Conservation (phyloP, 2,888 invertebrate genomes). For the Cheilosia scutellata region DNA sequence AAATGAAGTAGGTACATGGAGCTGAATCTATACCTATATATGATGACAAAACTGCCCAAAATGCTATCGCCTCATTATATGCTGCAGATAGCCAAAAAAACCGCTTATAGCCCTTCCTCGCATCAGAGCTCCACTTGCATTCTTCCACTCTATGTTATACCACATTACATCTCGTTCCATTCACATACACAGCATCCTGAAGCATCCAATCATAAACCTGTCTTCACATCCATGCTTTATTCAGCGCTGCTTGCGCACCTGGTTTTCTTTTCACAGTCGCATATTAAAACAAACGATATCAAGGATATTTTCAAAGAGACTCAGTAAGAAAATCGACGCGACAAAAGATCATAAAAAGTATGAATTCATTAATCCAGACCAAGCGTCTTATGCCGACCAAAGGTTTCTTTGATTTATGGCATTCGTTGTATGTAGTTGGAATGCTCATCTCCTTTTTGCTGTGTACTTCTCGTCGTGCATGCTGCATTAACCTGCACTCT, state of each 20-base stretch:
- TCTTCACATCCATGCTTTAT: background rate
- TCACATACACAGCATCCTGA: background rate
- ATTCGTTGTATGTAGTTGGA: constrained; percentile 22
- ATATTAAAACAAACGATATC: constrained; percentile 18
- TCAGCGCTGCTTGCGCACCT: constrained; percentile 19
- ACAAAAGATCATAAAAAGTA: constrained; percentile 34
- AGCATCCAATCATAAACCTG: background rate
- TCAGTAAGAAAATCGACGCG: background rate
- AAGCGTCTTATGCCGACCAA: constrained; percentile 12
- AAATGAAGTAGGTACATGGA: too few species aligned
- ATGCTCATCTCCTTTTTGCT: constrained; percentile 27
- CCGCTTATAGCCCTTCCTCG: too few species aligned
- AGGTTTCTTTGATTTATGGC: constrained; percentile 45
- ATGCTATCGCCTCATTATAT: too few species aligned
- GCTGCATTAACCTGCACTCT: constrained; percentile 26
- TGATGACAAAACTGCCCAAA: too few species aligned
- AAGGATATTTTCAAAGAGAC: constrained; percentile 6
- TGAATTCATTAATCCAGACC: constrained; percentile 44
- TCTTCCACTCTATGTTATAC: background rate
- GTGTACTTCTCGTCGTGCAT: background rate
- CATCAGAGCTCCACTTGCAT: background rate
- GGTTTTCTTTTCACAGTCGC: constrained; percentile 5
- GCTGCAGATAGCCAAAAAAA: too few species aligned
- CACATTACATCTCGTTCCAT: background rate
- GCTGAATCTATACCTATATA: too few species aligned